A percentile compares a stretch with the other conserved stretches of the same genome.
Conservation (phyloP, 2,888 invertebrate genomes). For the Seira musarum region DNA sequence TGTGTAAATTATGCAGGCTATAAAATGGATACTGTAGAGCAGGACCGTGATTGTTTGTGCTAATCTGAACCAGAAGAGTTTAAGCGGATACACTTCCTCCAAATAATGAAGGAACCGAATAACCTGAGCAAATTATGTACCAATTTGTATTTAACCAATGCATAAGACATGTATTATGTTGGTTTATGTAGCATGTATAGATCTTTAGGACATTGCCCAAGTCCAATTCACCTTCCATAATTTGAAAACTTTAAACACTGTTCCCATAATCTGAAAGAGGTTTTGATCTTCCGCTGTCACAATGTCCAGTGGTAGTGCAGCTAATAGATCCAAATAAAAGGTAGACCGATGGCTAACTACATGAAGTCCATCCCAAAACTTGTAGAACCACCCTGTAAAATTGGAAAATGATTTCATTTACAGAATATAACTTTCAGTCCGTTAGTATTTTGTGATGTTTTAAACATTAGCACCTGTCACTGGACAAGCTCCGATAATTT, state of each 20-base stretch:
- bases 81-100: constrained; percentile 60
- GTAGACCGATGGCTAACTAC: constrained; percentile 35
- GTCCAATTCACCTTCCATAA: constrained; percentile 66
- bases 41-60: constrained; percentile 59
- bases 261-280: constrained; percentile 10
- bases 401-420: not conserved
- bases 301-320: constrained; percentile 56
- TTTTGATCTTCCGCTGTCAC: not conserved
- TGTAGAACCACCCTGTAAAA: constrained; percentile 61
- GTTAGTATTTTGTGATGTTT: not conserved
- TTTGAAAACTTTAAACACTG: constrained; percentile 47
- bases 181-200: too few relatives aligned
- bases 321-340: constrained; percentile 63
- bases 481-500: constrained; percentile 63
- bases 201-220: too few relatives aligned
- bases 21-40: constrained; percentile 61
- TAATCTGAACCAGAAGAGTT: constrained; percentile 62
- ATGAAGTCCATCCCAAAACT: constrained; percentile 60
- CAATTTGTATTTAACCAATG: too few relatives aligned
- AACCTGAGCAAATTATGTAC: constrained; percentile 47
- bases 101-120: constrained; percentile 62
- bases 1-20: constrained; percentile 63
- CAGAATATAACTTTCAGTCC: too few relatives aligned
- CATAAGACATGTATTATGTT: too few relatives aligned
- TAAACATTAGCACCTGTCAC: constrained; percentile 55